Base-by-base conservation (phyloP, 2,113 vertebrate species). In the Hydropotes inermis region DNA sequence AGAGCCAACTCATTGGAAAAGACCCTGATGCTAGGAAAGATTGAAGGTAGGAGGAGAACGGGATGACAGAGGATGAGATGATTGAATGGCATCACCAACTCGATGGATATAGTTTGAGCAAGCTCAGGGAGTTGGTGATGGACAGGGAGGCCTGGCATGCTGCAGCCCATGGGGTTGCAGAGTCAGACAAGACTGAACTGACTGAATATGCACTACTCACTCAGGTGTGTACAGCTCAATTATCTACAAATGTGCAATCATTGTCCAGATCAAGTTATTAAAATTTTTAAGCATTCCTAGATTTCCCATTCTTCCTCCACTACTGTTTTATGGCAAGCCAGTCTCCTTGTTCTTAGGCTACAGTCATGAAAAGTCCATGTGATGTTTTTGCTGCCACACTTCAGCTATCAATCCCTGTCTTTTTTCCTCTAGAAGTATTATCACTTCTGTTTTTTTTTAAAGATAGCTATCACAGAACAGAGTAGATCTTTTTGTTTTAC, bases 351-450 rank as follows among this genome's bases (percentile, higher is more conserved):
- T 64, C 13, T 83, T 96, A 78, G 76, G 47, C 78, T 85, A 61
- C 9, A 74, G 8, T n/a, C n/a, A 60, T 4, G n/a, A 93, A 83
- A 89, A 89, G 83, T 30, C 54, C 30, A 60, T 84, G 30, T 39
- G 61, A 92, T 83, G 76, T 94, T 95, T 61, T 50, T 87, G 83
- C 19, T 87, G 60, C 28, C 43, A 87, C 52, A 82, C 21, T 70
- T 82, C 43, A 83, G 12, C 43, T 76, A 54, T 61, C 16, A 87
- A 87, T 36, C 36, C 15, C 30, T 67, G 7, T 87, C 36, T 94
- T 96, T 54, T 58, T 11, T 91, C 45, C 91, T 96, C 43, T 60
- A 96, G 28, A 96, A 87, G n/a, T 83, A 83, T 45, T 74, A 61
- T 58, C 36, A 83, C 60, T 82, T 83, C 30, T 87, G 14, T 64